Base-by-base conservation (phyloP, 2,888 invertebrate species). In the Eristalis tenax region DNA sequence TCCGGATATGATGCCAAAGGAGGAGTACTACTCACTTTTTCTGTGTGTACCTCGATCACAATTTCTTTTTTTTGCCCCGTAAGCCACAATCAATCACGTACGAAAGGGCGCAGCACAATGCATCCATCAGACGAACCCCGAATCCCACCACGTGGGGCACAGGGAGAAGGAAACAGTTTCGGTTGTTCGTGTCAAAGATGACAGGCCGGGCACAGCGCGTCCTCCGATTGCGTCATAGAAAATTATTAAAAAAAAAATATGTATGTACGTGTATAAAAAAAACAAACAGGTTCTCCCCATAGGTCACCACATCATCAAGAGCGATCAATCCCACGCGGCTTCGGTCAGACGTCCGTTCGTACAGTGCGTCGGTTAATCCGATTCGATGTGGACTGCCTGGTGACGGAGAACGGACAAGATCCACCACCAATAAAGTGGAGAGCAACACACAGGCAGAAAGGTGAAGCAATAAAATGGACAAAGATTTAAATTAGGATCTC, bases 21-120 rank as follows among this genome's bases (percentile, higher is more conserved):
- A 59, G n/a, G n/a, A n/a, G n/a, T n/a, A n/a, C n/a, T 13, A 43
- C n/a, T 4, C 5, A 18, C 35, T 38, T 22, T 35, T 22, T n/a
- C 35, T 23, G 3, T 28, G n/a, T 26, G 50, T 15, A 11, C 11
- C 18, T 22, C 10, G 26, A 28, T 50, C 15, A 68, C 38, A 35
- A 32, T 10, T 18, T 13, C n/a, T n/a, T n/a, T 26, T 26, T 26
- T 26, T 26, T 26, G 38, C 6, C 32, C 64, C 2, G 13, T 65
- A 18, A 43, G 10, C 28, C 40, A 22, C 23, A 71, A 79, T 79
- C 65, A 65, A 79, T 79, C 71, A 79, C 64, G 28, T 38, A 6
- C 64, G 65, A 79, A 79, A 71, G 71, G 79, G 79, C 71, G 65
- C 38, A 38, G 32, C 73, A 63, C 22, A 28, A 15, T 56, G 50